These are phyloP conservation scores for Theristicus caerulescens DNA, from an alignment of 2,113 vertebrate genomes.

Conservation along the genomic window DNA sequence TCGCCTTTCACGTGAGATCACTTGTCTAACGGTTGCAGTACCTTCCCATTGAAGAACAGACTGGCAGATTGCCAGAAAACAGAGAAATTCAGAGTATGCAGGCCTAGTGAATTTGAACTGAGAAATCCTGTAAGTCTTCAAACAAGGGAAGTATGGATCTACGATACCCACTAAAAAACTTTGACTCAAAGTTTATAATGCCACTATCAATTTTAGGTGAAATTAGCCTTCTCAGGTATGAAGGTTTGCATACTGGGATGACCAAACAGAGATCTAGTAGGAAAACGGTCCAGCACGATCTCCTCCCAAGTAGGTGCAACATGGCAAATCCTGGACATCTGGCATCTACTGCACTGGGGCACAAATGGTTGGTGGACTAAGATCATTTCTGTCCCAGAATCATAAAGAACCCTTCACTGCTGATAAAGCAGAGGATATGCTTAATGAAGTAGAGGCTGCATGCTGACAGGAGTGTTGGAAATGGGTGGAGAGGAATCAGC, in stretches of 20 bases:
- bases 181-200: not conserved
- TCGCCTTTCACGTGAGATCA: not conserved
- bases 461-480: conserved; percentile 63
- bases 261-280: not conserved
- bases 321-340: not conserved
- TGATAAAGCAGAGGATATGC: conserved; percentile 42
- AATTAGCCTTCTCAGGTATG: conserved; percentile 16
- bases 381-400: not conserved
- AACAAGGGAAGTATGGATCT: not conserved
- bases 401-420: conserved; percentile 46
- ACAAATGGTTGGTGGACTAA: not conserved
- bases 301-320: not conserved
- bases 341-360: not conserved
- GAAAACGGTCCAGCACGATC: not conserved
- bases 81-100: not conserved
- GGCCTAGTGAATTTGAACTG: not conserved
- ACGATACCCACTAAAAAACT: not conserved
- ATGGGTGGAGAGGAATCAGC: conserved; percentile 44
- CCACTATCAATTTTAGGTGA: not conserved
- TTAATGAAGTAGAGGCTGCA: conserved; percentile 65
- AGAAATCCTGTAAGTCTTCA: not conserved
- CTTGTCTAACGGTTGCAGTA: not conserved
- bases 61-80: not conserved
- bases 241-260: not conserved
- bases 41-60: not conserved